phyloP scores from a whole-genome alignment of 2,888 invertebrate species.

The Caenorhabditis sinica region DNA sequence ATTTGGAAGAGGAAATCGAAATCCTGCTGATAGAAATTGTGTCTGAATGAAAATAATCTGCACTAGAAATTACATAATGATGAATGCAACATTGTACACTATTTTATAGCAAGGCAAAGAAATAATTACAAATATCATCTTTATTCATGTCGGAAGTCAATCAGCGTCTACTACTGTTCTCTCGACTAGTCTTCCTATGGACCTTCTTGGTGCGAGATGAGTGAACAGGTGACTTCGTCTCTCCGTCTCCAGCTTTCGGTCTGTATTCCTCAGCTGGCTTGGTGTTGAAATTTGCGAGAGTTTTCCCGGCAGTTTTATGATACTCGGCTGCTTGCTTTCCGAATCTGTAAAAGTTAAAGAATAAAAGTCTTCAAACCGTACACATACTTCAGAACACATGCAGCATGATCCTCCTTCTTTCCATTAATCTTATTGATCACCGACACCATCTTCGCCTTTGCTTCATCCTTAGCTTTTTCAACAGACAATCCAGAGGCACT shows the following conservation, averaged over 20 bases:
- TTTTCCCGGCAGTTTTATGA: slow-evolving; percentile 2
- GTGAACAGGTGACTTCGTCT: not conserved
- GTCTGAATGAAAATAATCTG: not conserved
- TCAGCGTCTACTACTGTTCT: slow-evolving; percentile 15
- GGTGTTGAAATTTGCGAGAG: not conserved
- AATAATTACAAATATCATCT: no score
- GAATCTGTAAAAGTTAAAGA: slow-evolving; percentile 10
- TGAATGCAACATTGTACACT: no score
- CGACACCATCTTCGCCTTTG: slow-evolving; percentile 23
- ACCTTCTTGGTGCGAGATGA: slow-evolving; percentile 17
- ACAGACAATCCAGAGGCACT: not conserved
- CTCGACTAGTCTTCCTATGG: slow-evolving; percentile 13
- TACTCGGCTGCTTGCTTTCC: slow-evolving; percentile 27
- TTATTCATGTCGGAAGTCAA: not conserved
- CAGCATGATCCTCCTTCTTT: not conserved
- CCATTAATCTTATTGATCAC: not conserved
- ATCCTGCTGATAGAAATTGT: no score
- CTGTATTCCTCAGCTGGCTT: slow-evolving; percentile 5
- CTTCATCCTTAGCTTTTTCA: slow-evolving; percentile 15
- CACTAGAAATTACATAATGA: not conserved
- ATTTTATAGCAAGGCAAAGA: not conserved
- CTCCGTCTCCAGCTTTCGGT: not conserved
- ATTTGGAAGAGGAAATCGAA: not conserved
- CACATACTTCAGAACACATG: slow-evolving; percentile 18
- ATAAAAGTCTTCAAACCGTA: not conserved